Base-by-base conservation (phyloP, 2,888 invertebrate species). In the Adelphocoris suturalis region DNA sequence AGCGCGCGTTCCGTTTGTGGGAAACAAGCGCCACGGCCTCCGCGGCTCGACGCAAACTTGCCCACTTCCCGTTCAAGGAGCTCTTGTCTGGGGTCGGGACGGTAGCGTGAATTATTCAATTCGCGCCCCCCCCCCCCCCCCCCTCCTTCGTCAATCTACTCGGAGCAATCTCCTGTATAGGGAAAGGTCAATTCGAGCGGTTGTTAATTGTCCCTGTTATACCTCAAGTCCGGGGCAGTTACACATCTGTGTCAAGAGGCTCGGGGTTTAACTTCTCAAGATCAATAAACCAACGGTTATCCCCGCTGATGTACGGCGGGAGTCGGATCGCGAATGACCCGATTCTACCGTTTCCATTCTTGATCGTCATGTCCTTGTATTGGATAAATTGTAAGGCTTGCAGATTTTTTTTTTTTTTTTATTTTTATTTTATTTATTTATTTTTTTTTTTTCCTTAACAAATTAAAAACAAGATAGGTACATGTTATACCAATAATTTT, bases 181-280 rank as follows among this genome's bases (percentile, higher is more conserved):
- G 68, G 68, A 68, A 68, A 68, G 68, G 68, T 68, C 68, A 68
- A 68, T 68, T 68, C 68, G 68, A 68, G 68, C 68, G 61, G 61
- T 68, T 68, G 68, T 68, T 68, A 68, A 68, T 68, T 68, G 68
- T 68, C 68, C 27, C 68, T 68, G 68, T 68, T 68, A 68, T 68
- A 68, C 68, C 68, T 68, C 68, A 68, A 23, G 12, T 16, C 68
- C 68, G 68, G 27, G 27, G 23, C 23, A n/a, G 68, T 68, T 68
- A 68, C 19, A 68, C 68, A 68, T 68, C 68, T 68, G 68, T 68
- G 68, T 68, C 68, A 23, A 19, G 68, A 68, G 68, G 68, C 68
- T n/a, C n/a, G n/a, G n/a, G n/a, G n/a, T n/a, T 68, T 52, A 16
- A 52, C 13, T 16, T 13, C 16, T 13, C 23, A 12, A 68, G 68